Base-by-base conservation (phyloP, 2,888 invertebrate genomes). In the Megalurothrips usitatus region DNA sequence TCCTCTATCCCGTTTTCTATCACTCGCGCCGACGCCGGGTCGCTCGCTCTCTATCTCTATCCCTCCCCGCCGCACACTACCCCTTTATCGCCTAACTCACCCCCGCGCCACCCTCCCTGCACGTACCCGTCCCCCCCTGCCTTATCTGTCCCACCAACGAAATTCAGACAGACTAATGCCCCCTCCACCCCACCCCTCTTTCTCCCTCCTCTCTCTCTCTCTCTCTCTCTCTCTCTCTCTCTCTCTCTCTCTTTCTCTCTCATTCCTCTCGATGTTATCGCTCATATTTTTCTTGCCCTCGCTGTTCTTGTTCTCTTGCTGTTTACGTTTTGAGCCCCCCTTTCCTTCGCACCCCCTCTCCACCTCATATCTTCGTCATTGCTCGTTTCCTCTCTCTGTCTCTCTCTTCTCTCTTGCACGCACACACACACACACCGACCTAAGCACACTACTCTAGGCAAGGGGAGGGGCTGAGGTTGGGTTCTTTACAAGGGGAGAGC, bases 101-200 rank as follows among this genome's bases (percentile, higher is more conserved):
- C n/a, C 23, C 23, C 23, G 9, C 68, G 17, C 68, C 68, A 19
- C 68, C 23, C 68, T 68, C 68, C 68, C 68, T 23, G 11, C n/a
- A 68, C 23, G 23, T n/a, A 68, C 68, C n/a, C 23, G 68, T 19
- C 68, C 23, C 23, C 49, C 68, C 68, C 23, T 23, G 68, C 68
- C 68, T 68, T 68, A 68, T 68, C 52, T 52, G 52, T 52, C 52
- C 52, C 68, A 68, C 68, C 68, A 68, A 68, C 68, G 68, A 68
- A 68, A 68, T 68, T 68, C 68, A 68, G 68, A 68, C 68, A 68
- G 68, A 68, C 68, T 68, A 68, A 68, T 68, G 68, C 68, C 63
- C 63, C 63, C 63, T 23, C 63, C 19, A 14, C 63, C 63, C 63
- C 63, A 12, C 19, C 63, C 23, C 23, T 23, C 68, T 23, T 23